Evolutionary conservation across 2,888 invertebrate genomes (phyloP), one percentile per base, ranked within the genome.

Genomic region (Oxytorus armatus): DNA sequence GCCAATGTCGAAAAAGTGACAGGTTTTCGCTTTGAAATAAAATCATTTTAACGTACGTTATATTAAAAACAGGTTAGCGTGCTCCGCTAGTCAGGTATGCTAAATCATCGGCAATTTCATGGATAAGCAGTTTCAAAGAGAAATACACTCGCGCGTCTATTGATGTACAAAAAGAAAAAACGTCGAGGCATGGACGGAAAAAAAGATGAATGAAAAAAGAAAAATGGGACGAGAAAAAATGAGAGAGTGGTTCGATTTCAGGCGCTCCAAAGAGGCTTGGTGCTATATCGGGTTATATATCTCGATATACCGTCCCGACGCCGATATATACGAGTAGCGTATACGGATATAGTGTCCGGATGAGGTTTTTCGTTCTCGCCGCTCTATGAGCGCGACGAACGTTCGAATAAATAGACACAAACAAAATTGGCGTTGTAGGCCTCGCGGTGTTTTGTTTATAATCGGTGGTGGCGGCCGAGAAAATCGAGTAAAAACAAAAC

Each of bases 41-140:
- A 23, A 25, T 14, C 16, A 8, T 4, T 51, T 51, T 11, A 23
- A 25, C 25, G 51, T 23, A 23, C 23, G 14, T n/a, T 18, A 16
- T 10, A 29, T 10, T 8, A 25, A 66, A 66, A 65, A 65, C 1
- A 47, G 29, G 1, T 8, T 1, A n/a, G n/a, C n/a, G 10, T n/a
- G 5, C 23, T 44, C 14, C 44, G 14, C 44, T 10, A n/a, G 44
- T 14, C 3, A 16, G 47, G 16, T 42, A 21, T 73, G 29, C 51
- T 39, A 82, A 85, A 83, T 79, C 77, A 78, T 77, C 74, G 74
- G 79, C 76, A 82, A 85, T 85, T 86, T 86, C 80, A 81, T 82
- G 82, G 81, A 66, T 82, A 79, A 84, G 66, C 78, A 63, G 36
- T 11, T 10, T 69, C 25, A 33, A 70, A 77, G 57, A n/a, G 65